Percentiles rank a stretch among this genome's conserved stretches.
Evolutionary conservation across 2,113 vertebrate genomes (phyloP).

Genomic region (Toxotes jaculatrix): DNA sequence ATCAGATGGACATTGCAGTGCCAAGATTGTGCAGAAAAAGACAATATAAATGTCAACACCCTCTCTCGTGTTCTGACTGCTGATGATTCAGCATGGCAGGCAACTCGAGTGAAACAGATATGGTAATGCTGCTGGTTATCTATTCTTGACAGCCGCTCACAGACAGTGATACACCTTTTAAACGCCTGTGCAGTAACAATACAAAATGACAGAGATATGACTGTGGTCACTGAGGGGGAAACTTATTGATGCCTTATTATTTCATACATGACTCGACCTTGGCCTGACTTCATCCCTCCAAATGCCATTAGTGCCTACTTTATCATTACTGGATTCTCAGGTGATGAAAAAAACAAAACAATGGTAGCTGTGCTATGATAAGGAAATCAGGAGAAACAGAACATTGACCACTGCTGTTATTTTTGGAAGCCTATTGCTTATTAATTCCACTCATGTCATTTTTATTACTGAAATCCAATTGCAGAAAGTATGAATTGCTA

Average conservation of each 20-base stretch:
- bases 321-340: conserved; percentile 7
- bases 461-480: conserved; percentile 58
- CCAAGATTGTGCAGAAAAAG: conserved; percentile 58
- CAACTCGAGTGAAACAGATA: conserved; percentile 54
- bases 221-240: conserved; percentile 45
- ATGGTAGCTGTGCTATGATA: conserved; percentile 2
- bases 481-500: conserved; percentile 27
- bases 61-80: conserved; percentile 43
- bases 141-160: conserved; percentile 40
- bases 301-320: conserved; percentile 36
- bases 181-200: conserved; percentile 43
- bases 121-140: conserved; percentile 57
- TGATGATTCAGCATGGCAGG: conserved; percentile 40
- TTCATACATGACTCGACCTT: conserved; percentile 53
- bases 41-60: conserved; percentile 66
- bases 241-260: conserved; percentile 43
- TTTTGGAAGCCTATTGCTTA: conserved; percentile 28
- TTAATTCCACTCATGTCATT: conserved; percentile 45
- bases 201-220: background rate
- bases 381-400: background rate
- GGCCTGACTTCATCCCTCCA: conserved; percentile 27
- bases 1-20: conserved; percentile 43
- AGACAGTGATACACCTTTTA: conserved; percentile 39
- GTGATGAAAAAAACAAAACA: background rate
- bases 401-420: conserved; percentile 21